Conservation (phyloP, 2,888 invertebrate species). For the Pollenia amentaria region DNA sequence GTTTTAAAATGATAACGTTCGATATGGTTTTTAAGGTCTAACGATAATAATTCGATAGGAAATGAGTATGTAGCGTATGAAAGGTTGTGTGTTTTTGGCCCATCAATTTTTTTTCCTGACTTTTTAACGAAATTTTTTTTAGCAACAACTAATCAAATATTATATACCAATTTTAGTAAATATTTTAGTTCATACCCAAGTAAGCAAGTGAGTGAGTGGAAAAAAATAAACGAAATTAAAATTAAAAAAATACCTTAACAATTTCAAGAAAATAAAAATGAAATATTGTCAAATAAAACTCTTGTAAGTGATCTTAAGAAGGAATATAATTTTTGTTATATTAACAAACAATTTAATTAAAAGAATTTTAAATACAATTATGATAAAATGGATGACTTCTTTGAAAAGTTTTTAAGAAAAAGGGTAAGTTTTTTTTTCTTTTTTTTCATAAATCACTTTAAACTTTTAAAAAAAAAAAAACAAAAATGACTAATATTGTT, state of each 20-base stretch:
- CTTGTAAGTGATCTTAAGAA: no score
- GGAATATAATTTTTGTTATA: not conserved
- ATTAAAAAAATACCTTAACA: not conserved
- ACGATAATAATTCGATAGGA: constrained; percentile 23
- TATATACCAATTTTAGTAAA: constrained; percentile 22
- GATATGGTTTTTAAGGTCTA: constrained; percentile 33
- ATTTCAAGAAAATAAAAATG: constrained; percentile 51
- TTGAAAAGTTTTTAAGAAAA: constrained; percentile 73
- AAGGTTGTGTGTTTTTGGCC: constrained; percentile 1
- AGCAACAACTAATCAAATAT: constrained; percentile 5
- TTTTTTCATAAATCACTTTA: not conserved
- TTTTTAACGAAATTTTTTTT: not conserved
- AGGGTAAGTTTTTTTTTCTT: constrained; percentile 78
- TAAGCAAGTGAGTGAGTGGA: not conserved
- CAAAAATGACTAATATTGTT: constrained; percentile 3
- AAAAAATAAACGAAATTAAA: constrained; percentile 4
- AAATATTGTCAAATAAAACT: no score
- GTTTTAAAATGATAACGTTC: constrained; percentile 45
- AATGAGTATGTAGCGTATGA: not conserved
- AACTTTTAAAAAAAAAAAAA: not conserved
- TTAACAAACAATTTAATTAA: not conserved
- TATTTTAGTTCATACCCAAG: constrained; percentile 18
- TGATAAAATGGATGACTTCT: constrained; percentile 74
- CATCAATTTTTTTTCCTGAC: constrained; percentile 26
- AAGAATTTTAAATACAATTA: not conserved